Evolutionary conservation across 2,888 invertebrate genomes (phyloP), one percentile per base, ranked within the genome.

Genomic region (Lucinisca nassula): DNA sequence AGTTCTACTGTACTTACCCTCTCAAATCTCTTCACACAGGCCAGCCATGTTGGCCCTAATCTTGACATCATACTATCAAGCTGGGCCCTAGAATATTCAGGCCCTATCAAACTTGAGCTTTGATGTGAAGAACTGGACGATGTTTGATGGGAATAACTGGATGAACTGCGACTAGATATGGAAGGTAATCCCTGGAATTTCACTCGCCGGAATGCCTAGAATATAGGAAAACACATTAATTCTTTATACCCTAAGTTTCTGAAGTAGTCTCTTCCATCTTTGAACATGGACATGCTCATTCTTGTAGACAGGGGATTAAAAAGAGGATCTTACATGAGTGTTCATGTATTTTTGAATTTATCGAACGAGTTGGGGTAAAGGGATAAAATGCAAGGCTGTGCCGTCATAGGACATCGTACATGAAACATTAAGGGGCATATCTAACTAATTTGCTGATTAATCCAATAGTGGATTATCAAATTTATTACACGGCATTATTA

Each of bases 131-230:
- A 67, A 21, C 67, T 67, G 0, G 67, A 61, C 3, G 85, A 77
- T 21, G 92, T 91, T 72, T 87, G 92, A 72, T 88, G 93, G 10
- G 90, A 88, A 49, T 85, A 85, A 82, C 86, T 87, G 12, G 87
- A 88, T 73, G 90, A 90, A 73, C 92, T 91, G 14, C 93, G 92
- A 87, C 93, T 93, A 70, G 94, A 93, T 67, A 94, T 80, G 0
- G 94, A 94, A 4, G 94, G 94, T 76, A 93, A 89, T 17, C 95
- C 95, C 70, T 93, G 93, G 92, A 95, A 95, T 86, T 92, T 92
- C 30, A 95, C 95, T 40, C 90, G 92, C 0, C 94, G 92, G 87
- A 94, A 94, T 40, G 94, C 94, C 95, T 95, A 86, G n/a, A 85
- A 87, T 70, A 73, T 51, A 21, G n/a, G n/a, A n/a, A n/a, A n/a